phyloP scores from a whole-genome alignment of 1,140 invertebrate species.

The Conus ventricosus region DNA sequence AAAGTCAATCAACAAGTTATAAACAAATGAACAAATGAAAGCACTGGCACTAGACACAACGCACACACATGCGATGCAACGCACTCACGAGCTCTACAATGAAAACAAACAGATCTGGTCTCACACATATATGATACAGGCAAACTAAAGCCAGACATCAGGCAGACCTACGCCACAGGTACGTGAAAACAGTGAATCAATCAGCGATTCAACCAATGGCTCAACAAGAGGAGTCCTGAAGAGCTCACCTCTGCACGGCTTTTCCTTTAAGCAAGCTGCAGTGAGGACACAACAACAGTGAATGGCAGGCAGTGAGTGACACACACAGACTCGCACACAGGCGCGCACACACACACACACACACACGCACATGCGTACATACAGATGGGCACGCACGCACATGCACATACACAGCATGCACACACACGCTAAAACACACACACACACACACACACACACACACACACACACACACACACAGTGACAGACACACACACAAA shows the following conservation, averaged over 20 bases:
- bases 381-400: not conserved
- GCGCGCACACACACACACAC: not conserved
- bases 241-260: conserved; percentile 61
- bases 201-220: no score
- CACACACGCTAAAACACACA: not conserved
- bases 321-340: not conserved
- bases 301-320: not conserved
- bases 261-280: conserved; percentile 66
- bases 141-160: no score
- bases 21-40: no score
- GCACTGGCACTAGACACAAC: no score
- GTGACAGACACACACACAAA: no score
- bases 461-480: conserved; percentile 3
- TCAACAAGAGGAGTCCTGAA: not conserved
- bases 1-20: no score
- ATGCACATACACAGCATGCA: not conserved
- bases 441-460: not conserved
- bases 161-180: no score
- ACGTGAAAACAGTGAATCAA: no score
- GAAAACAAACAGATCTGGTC: no score
- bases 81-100: no score
- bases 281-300: not conserved
- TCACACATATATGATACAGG: no score
- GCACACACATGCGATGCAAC: no score
- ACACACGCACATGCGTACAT: not conserved